Percentiles rank a stretch among this genome's conserved stretches.
phyloP scores from a whole-genome alignment of 2,797 vertebrate species.

The Anisognathus igniventris region DNA sequence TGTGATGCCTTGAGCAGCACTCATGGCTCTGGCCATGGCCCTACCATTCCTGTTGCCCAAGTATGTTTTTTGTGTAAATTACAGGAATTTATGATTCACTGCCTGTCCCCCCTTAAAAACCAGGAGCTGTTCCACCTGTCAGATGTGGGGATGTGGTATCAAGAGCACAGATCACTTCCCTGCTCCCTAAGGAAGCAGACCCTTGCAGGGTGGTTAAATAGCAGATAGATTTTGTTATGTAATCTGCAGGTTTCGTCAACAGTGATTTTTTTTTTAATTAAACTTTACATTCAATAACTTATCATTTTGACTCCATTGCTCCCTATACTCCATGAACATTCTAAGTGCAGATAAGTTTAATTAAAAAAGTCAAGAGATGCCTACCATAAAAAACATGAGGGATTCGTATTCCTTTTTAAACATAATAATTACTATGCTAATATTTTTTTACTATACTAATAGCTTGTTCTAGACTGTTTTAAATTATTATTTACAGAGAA shows the following conservation, averaged over 20 bases:
- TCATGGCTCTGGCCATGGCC: neutral
- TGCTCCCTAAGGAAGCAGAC: neutral
- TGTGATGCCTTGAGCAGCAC: accelerated
- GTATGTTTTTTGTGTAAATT: neutral
- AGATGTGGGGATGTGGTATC: neutral
- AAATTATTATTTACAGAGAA: slow-evolving; percentile 1
- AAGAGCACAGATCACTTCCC: accelerated
- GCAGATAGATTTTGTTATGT: neutral
- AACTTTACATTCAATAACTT: neutral
- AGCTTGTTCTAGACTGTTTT: neutral
- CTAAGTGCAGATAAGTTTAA: slow-evolving; percentile 28
- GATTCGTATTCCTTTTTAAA: slow-evolving; percentile 19
- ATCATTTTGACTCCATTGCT: slow-evolving; percentile 12
- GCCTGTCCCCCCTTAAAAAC: neutral
- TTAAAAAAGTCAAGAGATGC: slow-evolving; percentile 6
- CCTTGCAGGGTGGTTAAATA: neutral
- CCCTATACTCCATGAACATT: neutral
- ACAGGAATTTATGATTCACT: neutral
- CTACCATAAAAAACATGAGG: slow-evolving; percentile 6
- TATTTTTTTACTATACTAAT: neutral
- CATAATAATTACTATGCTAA: neutral
- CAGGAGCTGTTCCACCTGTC: neutral
- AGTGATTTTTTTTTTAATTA: neutral
- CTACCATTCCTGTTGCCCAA: neutral
- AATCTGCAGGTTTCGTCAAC: neutral